Evolutionary conservation across 2,113 vertebrate genomes (phyloP).

Genomic region (Saccopteryx bilineata): DNA sequence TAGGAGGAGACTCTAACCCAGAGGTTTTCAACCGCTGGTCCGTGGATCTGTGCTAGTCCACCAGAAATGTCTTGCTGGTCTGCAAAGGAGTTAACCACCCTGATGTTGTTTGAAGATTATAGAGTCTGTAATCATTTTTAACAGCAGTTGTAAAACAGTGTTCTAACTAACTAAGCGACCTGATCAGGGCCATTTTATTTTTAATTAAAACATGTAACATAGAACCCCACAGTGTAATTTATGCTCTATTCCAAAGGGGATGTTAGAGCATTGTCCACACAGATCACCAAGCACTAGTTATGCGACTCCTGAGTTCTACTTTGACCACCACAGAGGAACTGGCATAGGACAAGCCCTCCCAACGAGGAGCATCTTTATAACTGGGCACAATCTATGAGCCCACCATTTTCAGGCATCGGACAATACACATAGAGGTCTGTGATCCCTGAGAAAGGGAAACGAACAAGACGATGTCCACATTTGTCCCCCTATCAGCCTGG

Average conservation of each 20-base stretch:
- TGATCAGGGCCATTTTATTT: not conserved
- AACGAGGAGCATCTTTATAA: not conserved
- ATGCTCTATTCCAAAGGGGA: not conserved
- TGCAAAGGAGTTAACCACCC: too few relatives aligned
- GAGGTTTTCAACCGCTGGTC: too few relatives aligned
- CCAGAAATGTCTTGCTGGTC: too few relatives aligned
- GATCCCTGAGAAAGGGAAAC: not conserved
- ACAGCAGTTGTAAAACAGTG: too few relatives aligned
- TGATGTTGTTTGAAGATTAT: too few relatives aligned
- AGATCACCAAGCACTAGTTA: not conserved
- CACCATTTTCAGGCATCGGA: not conserved
- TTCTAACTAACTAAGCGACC: too few relatives aligned
- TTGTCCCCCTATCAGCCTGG: not conserved
- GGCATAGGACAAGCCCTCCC: not conserved
- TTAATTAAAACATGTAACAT: not conserved
- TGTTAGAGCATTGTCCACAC: not conserved
- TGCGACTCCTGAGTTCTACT: not conserved
- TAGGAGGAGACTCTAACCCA: too few relatives aligned
- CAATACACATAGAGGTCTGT: not conserved
- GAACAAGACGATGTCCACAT: not conserved
- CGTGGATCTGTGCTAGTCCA: too few relatives aligned
- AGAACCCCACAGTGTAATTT: not conserved
- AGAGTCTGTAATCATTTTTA: too few relatives aligned
- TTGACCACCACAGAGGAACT: not conserved
- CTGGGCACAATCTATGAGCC: not conserved